These are phyloP conservation scores for Bembecia ichneumoniformis DNA, from an alignment of 2,888 invertebrate genomes.

Conservation along the genomic window DNA sequence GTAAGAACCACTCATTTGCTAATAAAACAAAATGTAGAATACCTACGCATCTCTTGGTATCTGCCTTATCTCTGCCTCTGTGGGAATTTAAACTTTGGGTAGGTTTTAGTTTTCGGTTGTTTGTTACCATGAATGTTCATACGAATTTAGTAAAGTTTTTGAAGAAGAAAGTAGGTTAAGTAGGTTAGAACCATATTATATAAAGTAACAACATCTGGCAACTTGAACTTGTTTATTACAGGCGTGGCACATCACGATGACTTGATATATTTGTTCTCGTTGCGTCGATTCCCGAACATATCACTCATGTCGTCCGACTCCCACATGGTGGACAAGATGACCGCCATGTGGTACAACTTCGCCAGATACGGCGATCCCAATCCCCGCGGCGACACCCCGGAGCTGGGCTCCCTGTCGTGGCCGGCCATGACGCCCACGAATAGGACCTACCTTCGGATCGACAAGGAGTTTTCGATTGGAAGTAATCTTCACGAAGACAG, in stretches of 20 bases:
- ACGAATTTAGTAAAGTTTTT: too few species aligned
- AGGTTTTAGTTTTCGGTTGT: too few species aligned
- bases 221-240: conserved; percentile 12
- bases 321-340: conserved; percentile 50
- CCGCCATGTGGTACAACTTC: conserved; percentile 58
- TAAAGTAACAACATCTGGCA: too few species aligned
- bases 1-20: too few species aligned
- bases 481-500: conserved; percentile 33
- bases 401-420: conserved; percentile 24
- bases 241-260: conserved; percentile 62
- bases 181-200: too few species aligned
- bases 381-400: conserved; percentile 18
- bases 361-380: conserved; percentile 53
- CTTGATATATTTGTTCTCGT: conserved; percentile 59
- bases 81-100: too few species aligned
- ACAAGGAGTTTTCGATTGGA: conserved; percentile 18
- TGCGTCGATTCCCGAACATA: conserved; percentile 47
- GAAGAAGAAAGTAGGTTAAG: too few species aligned
- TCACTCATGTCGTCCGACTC: conserved; percentile 40
- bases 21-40: too few species aligned
- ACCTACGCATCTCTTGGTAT: too few species aligned
- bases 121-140: too few species aligned
- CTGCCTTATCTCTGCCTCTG: too few species aligned
- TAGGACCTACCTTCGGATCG: conserved; percentile 31
- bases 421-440: conserved; percentile 27